phyloP scores from a whole-genome alignment of 2,797 vertebrate species.

The Heteromormyrus szaboi region DNA sequence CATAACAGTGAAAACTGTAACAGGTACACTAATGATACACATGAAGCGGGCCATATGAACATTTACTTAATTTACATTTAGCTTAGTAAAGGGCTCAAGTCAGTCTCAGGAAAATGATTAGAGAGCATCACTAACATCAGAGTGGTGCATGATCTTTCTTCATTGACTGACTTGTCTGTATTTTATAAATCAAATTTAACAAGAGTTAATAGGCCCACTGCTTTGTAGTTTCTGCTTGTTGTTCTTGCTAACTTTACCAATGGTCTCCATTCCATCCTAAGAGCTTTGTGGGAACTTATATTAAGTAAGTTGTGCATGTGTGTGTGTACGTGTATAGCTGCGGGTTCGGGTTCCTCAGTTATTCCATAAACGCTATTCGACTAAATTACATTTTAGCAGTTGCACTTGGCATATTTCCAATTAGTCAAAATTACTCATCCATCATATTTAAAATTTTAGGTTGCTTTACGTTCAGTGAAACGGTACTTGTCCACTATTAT shows the following conservation, averaged over 20 bases:
- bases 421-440: neutral
- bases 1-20: neutral
- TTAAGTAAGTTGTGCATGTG: neutral
- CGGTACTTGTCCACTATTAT: neutral
- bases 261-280: neutral
- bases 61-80: neutral
- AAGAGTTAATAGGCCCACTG: neutral
- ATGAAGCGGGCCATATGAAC: neutral
- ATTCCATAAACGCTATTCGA: neutral
- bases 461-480: neutral
- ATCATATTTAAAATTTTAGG: neutral
- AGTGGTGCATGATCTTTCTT: conserved; percentile 16
- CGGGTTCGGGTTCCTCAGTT: neutral
- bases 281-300: neutral
- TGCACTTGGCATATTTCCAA: neutral
- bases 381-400: neutral
- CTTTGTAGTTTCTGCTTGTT: neutral
- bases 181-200: neutral
- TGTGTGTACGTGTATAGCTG: neutral
- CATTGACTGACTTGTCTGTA: neutral
- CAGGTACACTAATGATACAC: neutral
- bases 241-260: neutral
- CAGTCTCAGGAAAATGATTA: conserved; percentile 2
- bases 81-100: neutral
- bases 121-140: conserved; percentile 2